Base-by-base conservation (phyloP, 1,140 invertebrate species). In the Trypoxylus dichotomus region DNA sequence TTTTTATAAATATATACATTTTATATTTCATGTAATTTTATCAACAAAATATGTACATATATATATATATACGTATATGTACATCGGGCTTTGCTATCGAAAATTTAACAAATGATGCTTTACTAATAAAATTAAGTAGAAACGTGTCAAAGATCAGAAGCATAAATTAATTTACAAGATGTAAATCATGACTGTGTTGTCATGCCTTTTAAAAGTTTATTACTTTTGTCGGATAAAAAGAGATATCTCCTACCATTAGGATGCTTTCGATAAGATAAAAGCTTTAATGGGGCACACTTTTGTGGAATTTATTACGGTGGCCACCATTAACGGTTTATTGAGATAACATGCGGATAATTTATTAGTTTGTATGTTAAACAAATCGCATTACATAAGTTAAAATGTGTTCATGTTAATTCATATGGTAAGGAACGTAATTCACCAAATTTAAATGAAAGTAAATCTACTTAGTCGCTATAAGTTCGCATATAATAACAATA, bases 101-200 rank as follows among this genome's bases (percentile, higher is more conserved):
- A 54, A 54, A 54, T 19, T 19, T 15, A 54, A 54, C 19, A 54
- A 54, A 54, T n/a, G n/a, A n/a, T 19, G n/a, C 15, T 6, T n/a
- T 19, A 19, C 19, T 54, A 54, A 19, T 54, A 54, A 54, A n/a
- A 54, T 19, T n/a, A 19, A 54, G 47, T 54, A 54, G 47, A 19
- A 54, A 54, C 19, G 15, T 54, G 47, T 54, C 47, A 54, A 54
- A 54, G 47, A 19, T 19, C 47, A 54, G 47, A 6, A n/a, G 47
- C 47, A 54, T 54, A 54, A 54, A 54, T 54, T 54, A 54, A 54
- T 54, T 54, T 54, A 54, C 47, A 54, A 37, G 47, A 54, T 54
- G 47, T 54, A 54, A 54, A 54, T 54, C 47, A 54, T 54, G 2
- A 2, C 19, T 15, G 15, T 54, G 47, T 54, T 54, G 47, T 54